Evolutionary conservation across 1,140 invertebrate species (phyloP).

Genomic region (Drosophila lowei): DNA sequence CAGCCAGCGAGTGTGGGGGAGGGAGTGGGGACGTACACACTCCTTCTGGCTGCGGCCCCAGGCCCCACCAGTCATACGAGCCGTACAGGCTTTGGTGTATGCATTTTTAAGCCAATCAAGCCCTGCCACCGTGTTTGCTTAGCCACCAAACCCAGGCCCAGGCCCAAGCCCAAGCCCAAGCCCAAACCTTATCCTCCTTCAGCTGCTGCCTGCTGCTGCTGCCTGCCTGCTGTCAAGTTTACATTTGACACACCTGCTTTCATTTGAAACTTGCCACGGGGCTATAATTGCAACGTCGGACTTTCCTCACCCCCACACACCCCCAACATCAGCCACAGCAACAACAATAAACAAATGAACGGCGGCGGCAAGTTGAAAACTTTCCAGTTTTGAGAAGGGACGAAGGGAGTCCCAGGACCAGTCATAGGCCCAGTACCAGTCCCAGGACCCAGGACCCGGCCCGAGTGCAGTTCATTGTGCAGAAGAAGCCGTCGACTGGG

Average conservation of each 20-base stretch:
- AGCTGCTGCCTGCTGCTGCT: not conserved
- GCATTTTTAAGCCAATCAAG: constrained; percentile 77
- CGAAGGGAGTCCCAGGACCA: constrained; percentile 26
- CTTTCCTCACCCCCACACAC: constrained; percentile 35
- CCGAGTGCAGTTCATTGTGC: constrained; percentile 65
- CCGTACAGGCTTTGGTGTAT: constrained; percentile 43
- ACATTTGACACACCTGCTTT: constrained; percentile 81
- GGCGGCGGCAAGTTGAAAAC: constrained; percentile 55
- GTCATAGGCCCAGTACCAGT: constrained; percentile 26
- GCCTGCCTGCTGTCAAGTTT: constrained; percentile 57
- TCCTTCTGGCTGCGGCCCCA: constrained; percentile 4
- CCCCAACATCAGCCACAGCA: constrained; percentile 46
- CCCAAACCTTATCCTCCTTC: not conserved
- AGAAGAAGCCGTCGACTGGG: constrained; percentile 44
- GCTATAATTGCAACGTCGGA: constrained; percentile 71
- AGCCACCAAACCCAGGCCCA: constrained; percentile 40
- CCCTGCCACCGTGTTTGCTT: constrained; percentile 59
- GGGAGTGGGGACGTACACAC: not conserved
- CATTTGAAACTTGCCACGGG: constrained; percentile 72
- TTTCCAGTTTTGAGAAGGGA: constrained; percentile 38
- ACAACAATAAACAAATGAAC: constrained; percentile 61
- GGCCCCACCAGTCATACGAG: constrained; percentile 37
- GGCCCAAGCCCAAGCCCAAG: too few species aligned
- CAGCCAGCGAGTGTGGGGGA: constrained; percentile 24
- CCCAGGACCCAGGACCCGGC: constrained; percentile 20